Evolutionary conservation across 2,888 invertebrate genomes (phyloP).

Genomic region (Synergus umbraculus): DNA sequence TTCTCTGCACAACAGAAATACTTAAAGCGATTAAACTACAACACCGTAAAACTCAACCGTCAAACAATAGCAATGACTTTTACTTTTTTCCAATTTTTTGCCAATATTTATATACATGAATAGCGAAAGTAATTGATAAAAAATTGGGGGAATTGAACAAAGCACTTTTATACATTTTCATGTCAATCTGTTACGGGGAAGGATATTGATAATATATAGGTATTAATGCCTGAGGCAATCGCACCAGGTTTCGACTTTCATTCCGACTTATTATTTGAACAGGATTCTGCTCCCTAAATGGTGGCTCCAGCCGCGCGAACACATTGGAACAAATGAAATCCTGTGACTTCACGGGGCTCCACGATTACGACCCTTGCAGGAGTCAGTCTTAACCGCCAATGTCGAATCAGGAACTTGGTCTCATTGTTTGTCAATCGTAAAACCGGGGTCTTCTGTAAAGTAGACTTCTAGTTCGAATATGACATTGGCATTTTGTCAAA

Average conservation of each 20-base stretch:
- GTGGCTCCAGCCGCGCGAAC: constrained; percentile 43
- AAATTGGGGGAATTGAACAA: background rate
- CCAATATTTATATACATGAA: background rate
- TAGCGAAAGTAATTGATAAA: background rate
- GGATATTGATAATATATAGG: constrained; percentile 48
- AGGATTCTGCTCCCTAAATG: constrained; percentile 49
- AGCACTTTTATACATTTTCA: constrained; percentile 10
- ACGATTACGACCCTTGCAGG: constrained; percentile 50
- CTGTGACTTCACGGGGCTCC: constrained; percentile 42
- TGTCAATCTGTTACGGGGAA: constrained; percentile 20
- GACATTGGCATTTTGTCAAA: constrained; percentile 37
- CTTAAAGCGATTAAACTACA: constrained; percentile 65
- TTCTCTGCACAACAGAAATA: constrained; percentile 58
- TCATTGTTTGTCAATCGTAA: constrained; percentile 40
- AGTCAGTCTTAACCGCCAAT: constrained; percentile 47
- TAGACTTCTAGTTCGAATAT: constrained; percentile 16
- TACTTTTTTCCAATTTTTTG: background rate
- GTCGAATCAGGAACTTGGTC: constrained; percentile 37
- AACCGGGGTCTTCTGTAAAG: background rate
- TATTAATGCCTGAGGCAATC: constrained; percentile 42
- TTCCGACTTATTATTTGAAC: constrained; percentile 71
- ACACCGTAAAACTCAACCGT: background rate
- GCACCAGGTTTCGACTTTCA: constrained; percentile 57
- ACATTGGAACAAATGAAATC: constrained; percentile 37
- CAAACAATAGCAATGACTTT: constrained; percentile 11